phyloP scores from a whole-genome alignment of 2,888 invertebrate species.

The Patella pellucida region DNA sequence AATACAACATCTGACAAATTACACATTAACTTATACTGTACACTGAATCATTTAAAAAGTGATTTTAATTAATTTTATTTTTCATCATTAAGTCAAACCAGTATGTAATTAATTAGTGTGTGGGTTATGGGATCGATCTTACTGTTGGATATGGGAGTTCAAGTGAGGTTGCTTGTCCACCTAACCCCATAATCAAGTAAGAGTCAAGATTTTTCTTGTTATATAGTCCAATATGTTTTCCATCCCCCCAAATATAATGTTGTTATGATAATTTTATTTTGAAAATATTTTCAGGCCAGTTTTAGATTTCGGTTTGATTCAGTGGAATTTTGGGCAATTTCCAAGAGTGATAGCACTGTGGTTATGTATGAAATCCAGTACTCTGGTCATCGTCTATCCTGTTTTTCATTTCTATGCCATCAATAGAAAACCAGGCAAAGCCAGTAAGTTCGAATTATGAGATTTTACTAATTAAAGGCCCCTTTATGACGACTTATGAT shows the following conservation, averaged over 20 bases:
- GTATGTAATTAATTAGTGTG: too few relatives aligned
- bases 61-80: too few relatives aligned
- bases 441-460: constrained; percentile 31
- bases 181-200: too few relatives aligned
- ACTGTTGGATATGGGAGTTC: neutral
- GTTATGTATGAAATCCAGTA: constrained; percentile 72
- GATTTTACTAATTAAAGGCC: too few relatives aligned
- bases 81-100: too few relatives aligned
- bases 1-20: too few relatives aligned
- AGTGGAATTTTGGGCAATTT: constrained; percentile 76
- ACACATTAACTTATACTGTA: too few relatives aligned
- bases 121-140: neutral
- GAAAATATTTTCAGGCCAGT: constrained; percentile 54
- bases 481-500: too few relatives aligned
- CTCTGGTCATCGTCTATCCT: constrained; percentile 72
- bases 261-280: neutral
- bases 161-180: neutral
- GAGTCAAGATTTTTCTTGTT: too few relatives aligned
- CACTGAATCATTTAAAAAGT: too few relatives aligned
- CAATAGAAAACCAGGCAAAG: constrained; percentile 41
- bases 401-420: constrained; percentile 72
- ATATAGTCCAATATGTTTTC: too few relatives aligned
- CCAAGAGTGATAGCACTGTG: constrained; percentile 76
- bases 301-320: constrained; percentile 77
- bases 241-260: too few relatives aligned